Base-by-base conservation (phyloP, 2,113 vertebrate species). In the Dicentrarchus labrax region DNA sequence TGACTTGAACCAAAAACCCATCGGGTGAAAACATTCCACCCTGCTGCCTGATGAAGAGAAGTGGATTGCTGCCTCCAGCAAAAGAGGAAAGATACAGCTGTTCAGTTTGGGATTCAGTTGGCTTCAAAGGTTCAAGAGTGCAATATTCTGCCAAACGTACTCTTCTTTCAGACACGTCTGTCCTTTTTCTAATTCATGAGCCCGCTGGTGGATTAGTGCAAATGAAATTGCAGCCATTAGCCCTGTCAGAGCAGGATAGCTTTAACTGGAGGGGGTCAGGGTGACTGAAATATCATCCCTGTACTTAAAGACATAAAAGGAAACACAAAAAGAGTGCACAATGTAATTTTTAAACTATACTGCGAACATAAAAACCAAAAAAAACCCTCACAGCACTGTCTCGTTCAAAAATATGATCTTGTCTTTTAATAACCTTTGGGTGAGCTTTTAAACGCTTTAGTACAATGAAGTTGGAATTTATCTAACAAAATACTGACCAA, bases 11-110 rank as follows among this genome's bases (percentile, higher is more conserved):
- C 86, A 66, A 71, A 88, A 90, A 53, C 24, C 59, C 80, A 75
- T 72, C 0, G 76, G 76, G 70, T 82, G 82, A 84, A 89, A 91
- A 76, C 83, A 75, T 80, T 88, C 87, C 81, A 87, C 80, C 87
- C 90, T 70, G 85, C 85, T 82, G 90, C 78, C 83, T 74, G 76
- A 91, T 75, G 67, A 79, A 80, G 87, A 86, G 67, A 66, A 82
- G 71, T 64, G 64, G 77, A 83, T 91, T n/a, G 60, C 78, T 62
- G 86, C 89, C 86, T 69, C 53, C 0, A 48, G 92, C 76, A 30
- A 68, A 76, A 69, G 48, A 39, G 36, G 45, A 60, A 64, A 56
- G 50, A 86, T 83, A 78, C 88, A 90, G 86, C 70, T 88, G 88
- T 80, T 89, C 61, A 48, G 59, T 80, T 81, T 75, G 84, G 64